phyloP scores from a whole-genome alignment of 1,140 invertebrate genomes.

The Aleiodes sp. region DNA sequence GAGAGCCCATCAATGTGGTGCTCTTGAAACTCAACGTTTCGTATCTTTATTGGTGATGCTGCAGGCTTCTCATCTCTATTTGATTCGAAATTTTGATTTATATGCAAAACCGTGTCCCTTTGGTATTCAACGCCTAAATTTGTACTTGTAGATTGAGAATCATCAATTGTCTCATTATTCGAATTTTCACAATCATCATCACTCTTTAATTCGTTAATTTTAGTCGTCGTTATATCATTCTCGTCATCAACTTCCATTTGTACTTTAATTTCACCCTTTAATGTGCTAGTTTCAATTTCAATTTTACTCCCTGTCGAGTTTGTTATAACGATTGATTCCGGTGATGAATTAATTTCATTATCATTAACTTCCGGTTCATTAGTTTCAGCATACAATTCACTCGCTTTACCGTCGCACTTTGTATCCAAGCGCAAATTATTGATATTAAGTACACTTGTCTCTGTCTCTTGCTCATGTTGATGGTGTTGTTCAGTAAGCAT shows the following conservation, averaged over 20 bases:
- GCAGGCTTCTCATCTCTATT: background rate
- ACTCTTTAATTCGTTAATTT: slow-evolving; percentile 1
- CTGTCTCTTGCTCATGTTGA: background rate
- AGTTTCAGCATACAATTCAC: no score
- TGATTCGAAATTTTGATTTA: slow-evolving; percentile 1
- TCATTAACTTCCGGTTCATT: background rate
- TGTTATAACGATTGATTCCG: background rate
- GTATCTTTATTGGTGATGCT: slow-evolving; percentile 26
- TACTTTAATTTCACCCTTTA: background rate
- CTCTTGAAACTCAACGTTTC: slow-evolving; percentile 47
- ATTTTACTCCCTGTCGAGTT: background rate
- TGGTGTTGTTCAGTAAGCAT: background rate
- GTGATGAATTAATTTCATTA: background rate
- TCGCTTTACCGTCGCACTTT: background rate
- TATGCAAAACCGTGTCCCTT: slow-evolving; percentile 12
- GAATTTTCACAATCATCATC: background rate
- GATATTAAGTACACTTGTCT: background rate
- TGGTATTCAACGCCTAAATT: slow-evolving; percentile 5
- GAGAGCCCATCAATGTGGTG: slow-evolving; percentile 56
- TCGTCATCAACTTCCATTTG: background rate
- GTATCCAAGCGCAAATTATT: background rate
- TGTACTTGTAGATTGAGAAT: slow-evolving; percentile 11
- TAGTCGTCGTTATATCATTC: background rate
- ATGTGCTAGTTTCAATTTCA: background rate
- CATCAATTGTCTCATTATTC: background rate